These are phyloP conservation scores for Allobates femoralis DNA, from an alignment of 2,797 vertebrate species.

Conservation along the genomic window DNA sequence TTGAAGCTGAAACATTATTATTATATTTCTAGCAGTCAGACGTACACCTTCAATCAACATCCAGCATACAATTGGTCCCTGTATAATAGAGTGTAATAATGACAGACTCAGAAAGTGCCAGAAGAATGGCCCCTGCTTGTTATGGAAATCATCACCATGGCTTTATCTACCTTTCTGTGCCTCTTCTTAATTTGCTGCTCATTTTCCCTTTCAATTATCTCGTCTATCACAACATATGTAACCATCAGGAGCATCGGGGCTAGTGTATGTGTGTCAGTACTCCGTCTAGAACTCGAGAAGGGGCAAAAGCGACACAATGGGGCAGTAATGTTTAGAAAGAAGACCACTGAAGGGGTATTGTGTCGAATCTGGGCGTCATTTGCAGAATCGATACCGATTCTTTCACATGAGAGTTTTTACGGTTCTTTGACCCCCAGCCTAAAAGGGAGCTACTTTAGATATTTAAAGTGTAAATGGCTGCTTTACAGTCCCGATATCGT, in stretches of 20 bases:
- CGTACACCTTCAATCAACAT: slow-evolving; percentile 34
- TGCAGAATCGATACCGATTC: no score
- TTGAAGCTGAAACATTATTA: slow-evolving; percentile 32
- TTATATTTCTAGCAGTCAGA: slow-evolving; percentile 45
- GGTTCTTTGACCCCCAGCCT: no score
- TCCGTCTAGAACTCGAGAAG: not conserved
- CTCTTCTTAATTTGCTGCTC: not conserved
- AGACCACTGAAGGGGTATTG: no score
- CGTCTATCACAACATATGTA: not conserved
- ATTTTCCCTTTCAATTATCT: not conserved
- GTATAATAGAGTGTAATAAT: slow-evolving; percentile 31
- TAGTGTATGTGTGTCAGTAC: not conserved
- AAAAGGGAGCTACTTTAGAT: no score
- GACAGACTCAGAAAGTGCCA: not conserved
- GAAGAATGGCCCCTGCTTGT: slow-evolving; percentile 7
- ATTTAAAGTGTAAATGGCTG: no score
- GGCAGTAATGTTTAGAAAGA: no score
- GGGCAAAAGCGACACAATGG: no score
- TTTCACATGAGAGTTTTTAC: no score
- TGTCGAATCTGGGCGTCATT: no score
- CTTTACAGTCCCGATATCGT: no score
- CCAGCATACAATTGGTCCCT: slow-evolving; percentile 1
- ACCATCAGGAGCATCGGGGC: not conserved
- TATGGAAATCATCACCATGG: not conserved
- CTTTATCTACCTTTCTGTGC: not conserved